Evolutionary conservation across 2,113 vertebrate species (phyloP), one percentile per base, ranked within the genome.

Genomic region (Chrysochloris asiatica): DNA sequence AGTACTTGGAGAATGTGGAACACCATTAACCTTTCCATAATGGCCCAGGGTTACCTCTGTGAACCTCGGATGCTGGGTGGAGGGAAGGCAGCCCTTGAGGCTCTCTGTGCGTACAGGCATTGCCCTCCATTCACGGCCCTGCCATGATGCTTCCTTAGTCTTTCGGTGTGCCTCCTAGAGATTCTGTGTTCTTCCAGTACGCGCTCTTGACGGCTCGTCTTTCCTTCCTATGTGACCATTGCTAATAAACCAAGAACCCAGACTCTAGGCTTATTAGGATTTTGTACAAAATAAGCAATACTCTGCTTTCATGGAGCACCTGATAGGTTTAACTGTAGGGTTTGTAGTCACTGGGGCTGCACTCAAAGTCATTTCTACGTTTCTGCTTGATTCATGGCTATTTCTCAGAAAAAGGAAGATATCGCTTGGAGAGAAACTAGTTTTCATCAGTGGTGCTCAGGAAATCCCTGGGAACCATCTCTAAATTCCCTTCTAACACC

Each of bases 1-100:
- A 88, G 90, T 43, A 50, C 92, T 77, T 69, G 83, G 92, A 94
- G 90, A 93, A 50, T 61, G 61, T 47, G 83, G 93, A 95, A 65
- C 93, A 28, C 92, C 95, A 95, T 96, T 96, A 95, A 96, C 96
- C 96, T 96, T 96, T 96, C 93, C 3, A 3, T 95, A 93, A 96
- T 92, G 94, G 89, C 93, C 89, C 92, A 47, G 94, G 95, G 94
- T 93, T 83, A 95, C 92, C 1, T 76, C 89, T 80, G 71, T 50
- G 92, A 94, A 86, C 90, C 94, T 77, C 56, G 13, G 61, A 81
- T 19, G 79, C 75, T 8, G 85, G 61, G 83, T 63, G 17, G 90
- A 92, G 92, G 88, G 21, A 72, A 76, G 47, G 28, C 61, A 54
- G 90, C 93, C 93, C 92, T 82, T 0, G 45, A 95, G 96, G 94